Base-by-base conservation (phyloP, 2,888 invertebrate species). In the Nebria brevicollis region DNA sequence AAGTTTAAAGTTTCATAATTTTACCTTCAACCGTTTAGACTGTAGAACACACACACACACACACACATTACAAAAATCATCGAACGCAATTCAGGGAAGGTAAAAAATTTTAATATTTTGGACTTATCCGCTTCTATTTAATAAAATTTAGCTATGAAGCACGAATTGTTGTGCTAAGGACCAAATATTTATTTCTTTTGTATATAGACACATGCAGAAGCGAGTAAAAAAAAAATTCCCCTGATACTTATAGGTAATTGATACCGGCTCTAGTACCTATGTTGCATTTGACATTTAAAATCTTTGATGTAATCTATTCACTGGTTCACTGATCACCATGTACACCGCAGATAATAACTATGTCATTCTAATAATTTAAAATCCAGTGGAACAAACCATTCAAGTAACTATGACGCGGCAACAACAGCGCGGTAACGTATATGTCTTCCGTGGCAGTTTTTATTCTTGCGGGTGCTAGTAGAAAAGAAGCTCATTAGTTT, bases 371-470 rank as follows among this genome's bases (percentile, higher is more conserved):
- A 70, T 70, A 25, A 70, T 70, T 20, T 11, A 54, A 26, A 70
- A 70, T 26, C 34, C 70, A 70, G 70, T 70, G 70, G 70, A 70
- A 70, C 70, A 70, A 13, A 70, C n/a, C 26, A 70, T 70, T 70
- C 25, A 70, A 2, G 70, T 7, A 13, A 20, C 70, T 25, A 26
- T 70, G 70, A 70, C 70, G 54, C 54, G 15, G 7, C 34, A 70
- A 26, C 26, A 26, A 15, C 34, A 26, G 10, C 70, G 66, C 8
- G 15, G 66, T 66, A 66, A 15, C 66, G 66, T 66, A 66, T 20
- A 70, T 0, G 11, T 25, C 34, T 26, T 34, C 70, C 25, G 70
- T 26, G 6, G 8, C 26, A 70, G 25, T 34, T 70, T 26, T 25
- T 70, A 13, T 70, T 10, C 34, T 34, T 7, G 25, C 70, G 70